Evolutionary conservation across 2,113 vertebrate species (phyloP), one percentile per base, ranked within the genome.

Genomic region (Zosterops hypoxanthus): DNA sequence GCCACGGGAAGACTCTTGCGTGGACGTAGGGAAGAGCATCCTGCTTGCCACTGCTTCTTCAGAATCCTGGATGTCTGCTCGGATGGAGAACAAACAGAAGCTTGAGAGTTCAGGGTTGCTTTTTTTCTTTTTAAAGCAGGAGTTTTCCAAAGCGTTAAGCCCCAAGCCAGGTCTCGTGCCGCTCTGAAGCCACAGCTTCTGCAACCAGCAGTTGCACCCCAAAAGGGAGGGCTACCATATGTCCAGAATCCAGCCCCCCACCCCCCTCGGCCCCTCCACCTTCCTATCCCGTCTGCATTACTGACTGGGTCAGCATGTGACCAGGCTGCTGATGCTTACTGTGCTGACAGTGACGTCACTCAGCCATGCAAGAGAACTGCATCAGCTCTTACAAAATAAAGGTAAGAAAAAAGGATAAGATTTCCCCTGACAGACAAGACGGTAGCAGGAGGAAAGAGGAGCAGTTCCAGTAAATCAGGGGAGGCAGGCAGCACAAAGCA

Each of bases 281-380:
- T 97, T 97, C 97, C 98, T 98, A 98, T 97, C 99, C 98, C 96
- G 98, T 98, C 98, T 98, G 98, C 99, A 99, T 99, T 98, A 99
- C 98, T 98, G 99, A 98, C 99, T 98, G 98, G 99, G 98, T 98
- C 98, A 98, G 98, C 99, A 99, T 99, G 99, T 99, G 99, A 99
- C 98, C 98, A 98, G 98, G 98, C 99, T 98, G 99, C 99, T 98
- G 99, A 99, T 99, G 99, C 99, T 99, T 98, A 98, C 98, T 98
- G 98, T 98, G 98, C 98, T 99, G 98, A 98, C 98, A 99, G 98
- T 99, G 99, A 99, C 99, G 99, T 99, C 99, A 99, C 98, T 98
- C 95, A 96, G 98, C 97, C 96, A 97, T 98, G 97, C 98, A 97
- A 98, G 87, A 97, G 88, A 98, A 98, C 98, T 97, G 97, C 98